Percentiles rank a stretch among this genome's conserved stretches.
phyloP scores from a whole-genome alignment of 2,113 vertebrate species.

The Pseudorasbora parva region DNA sequence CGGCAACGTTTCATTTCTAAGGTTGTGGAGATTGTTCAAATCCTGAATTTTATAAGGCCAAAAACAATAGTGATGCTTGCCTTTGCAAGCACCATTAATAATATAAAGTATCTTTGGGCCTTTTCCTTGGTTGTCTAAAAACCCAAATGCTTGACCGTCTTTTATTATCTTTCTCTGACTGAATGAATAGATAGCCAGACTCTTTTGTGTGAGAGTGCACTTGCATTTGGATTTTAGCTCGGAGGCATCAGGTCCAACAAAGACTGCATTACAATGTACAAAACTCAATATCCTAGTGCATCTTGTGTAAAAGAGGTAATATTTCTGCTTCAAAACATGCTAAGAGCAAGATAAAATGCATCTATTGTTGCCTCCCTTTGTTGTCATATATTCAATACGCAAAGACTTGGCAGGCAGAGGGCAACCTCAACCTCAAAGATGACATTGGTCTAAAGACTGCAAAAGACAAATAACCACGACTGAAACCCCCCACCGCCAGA shows the following conservation, averaged over 20 bases:
- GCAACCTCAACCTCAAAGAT: conserved; percentile 9
- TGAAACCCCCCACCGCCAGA: neutral
- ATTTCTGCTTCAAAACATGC: conserved; percentile 50
- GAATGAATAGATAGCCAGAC: conserved; percentile 39
- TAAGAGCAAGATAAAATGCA: conserved; percentile 53
- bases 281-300: conserved; percentile 58
- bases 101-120: conserved; percentile 32
- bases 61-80: neutral
- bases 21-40: neutral
- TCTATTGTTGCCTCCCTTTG: conserved; percentile 41
- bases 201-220: conserved; percentile 53
- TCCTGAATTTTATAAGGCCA: neutral
- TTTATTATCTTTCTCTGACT: conserved; percentile 27
- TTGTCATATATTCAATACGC: conserved; percentile 7
- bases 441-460: conserved; percentile 19
- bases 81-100: conserved; percentile 29
- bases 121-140: conserved; percentile 39
- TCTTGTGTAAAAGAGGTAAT: conserved; percentile 23
- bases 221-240: conserved; percentile 47
- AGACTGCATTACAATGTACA: conserved; percentile 44
- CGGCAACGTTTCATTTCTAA: too few species aligned
- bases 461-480: conserved; percentile 15
- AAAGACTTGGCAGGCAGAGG: conserved; percentile 24
- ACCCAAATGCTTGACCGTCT: neutral
- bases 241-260: conserved; percentile 54